Conservation (phyloP, 2,113 vertebrate species). For the Manacus vitellinus region DNA sequence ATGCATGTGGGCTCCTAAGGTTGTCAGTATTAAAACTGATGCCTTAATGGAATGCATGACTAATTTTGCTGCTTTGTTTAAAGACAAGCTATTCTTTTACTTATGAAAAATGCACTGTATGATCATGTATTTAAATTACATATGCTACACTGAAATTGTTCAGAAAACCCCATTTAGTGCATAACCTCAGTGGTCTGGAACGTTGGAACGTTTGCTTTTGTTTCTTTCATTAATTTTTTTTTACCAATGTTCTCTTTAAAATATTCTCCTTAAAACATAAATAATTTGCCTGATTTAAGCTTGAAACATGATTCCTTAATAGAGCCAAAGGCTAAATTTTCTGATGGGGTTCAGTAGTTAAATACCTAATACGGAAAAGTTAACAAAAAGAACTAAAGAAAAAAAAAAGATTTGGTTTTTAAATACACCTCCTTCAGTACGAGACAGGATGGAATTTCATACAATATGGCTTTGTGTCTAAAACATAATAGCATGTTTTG, state of each 20-base stretch:
- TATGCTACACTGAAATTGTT: neutral
- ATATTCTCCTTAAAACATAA: neutral
- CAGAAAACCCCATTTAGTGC: neutral
- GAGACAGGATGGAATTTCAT: constrained; percentile 27
- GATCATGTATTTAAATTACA: neutral
- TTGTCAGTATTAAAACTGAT: neutral
- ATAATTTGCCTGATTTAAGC: neutral
- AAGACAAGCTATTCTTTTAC: neutral
- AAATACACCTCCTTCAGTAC: constrained; percentile 12
- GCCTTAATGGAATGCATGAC: neutral
- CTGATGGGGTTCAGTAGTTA: neutral
- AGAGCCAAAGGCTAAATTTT: neutral
- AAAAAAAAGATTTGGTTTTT: constrained; percentile 5
- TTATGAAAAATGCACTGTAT: constrained; percentile 3
- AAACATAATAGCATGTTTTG: constrained; percentile 35
- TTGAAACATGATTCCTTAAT: neutral
- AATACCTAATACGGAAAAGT: neutral
- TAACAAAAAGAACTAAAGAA: neutral
- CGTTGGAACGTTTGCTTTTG: accelerated
- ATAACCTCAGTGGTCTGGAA: neutral
- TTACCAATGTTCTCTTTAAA: neutral
- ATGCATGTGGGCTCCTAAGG: neutral
- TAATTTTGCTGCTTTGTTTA: constrained; percentile 2
- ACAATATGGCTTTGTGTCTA: constrained; percentile 34
- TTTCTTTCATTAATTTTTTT: neutral